Base-by-base conservation (phyloP, 2,113 vertebrate genomes). In the Oostethus manadensis region DNA sequence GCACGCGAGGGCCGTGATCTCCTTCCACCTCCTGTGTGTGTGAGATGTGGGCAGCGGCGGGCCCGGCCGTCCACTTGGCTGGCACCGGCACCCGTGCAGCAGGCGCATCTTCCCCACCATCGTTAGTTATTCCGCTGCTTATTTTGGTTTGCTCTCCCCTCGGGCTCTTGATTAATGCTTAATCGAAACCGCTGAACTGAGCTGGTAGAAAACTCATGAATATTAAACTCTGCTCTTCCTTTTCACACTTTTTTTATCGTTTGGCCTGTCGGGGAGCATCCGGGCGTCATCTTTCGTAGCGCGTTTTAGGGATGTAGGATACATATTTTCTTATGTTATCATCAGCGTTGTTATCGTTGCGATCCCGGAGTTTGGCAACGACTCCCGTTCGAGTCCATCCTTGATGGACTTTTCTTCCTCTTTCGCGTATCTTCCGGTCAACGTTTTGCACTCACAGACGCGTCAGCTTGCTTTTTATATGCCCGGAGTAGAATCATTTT, bases 131-230 rank as follows among this genome's bases (percentile, higher is more conserved):
- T 97, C 96, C 93, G 85, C 91, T 94, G 91, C 93, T 94, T 95
- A 94, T 94, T 98, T 98, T 95, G 95, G 94, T 96, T 97, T 94
- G 92, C 92, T 93, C 94, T 94, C 91, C 94, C 96, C 96, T 96
- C 94, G 93, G 94, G 97, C 95, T 96, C 94, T 94, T 98, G 97
- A 98, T 99, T 99, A 99, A 98, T 97, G 94, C 94, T 96, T 97
- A 94, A 99, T 98, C 90, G 91, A 98, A 99, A 95, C 92, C 91
- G 91, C 93, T 96, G 93, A 98, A 97, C 93, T 95, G 95, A 97
- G 93, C 93, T 97, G 93, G 93, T 93, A 94, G 85, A 94, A 93
- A 92, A 95, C 92, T 94, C 94, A 99, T 99, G 95, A 98, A 98
- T 98, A 99, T 99, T 98, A 97, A 97, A 96, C 97, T 94, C 93